phyloP scores from a whole-genome alignment of 2,797 vertebrate genomes.

The Apogon hyalosoma region DNA sequence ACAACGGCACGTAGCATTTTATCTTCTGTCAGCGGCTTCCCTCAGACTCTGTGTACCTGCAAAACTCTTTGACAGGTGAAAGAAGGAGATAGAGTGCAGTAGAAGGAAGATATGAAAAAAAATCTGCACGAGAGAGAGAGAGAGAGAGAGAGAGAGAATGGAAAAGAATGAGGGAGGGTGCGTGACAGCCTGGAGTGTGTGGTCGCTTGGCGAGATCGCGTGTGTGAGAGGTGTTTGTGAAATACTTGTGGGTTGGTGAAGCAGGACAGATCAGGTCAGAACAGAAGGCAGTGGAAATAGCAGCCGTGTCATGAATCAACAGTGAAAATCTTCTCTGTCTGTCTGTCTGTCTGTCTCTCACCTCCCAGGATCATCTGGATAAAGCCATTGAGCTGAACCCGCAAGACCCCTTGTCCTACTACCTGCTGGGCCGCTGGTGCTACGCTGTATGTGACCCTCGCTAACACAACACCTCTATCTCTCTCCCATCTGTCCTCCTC shows the following conservation, averaged over 20 bases:
- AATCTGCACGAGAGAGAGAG: conserved; percentile 22
- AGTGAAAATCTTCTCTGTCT: conserved; percentile 58
- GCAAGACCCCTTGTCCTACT: conserved; percentile 93
- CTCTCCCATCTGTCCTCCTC: conserved; percentile 24
- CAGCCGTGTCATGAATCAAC: conserved; percentile 65
- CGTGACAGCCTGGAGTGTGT: conserved; percentile 48
- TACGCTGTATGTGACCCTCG: conserved; percentile 89
- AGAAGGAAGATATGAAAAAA: conserved; percentile 28
- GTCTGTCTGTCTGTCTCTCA: conserved; percentile 26
- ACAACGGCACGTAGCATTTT: conserved; percentile 69
- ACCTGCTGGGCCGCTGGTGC: conserved; percentile 97
- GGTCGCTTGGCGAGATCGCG: conserved; percentile 54
- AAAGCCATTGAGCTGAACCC: conserved; percentile 95
- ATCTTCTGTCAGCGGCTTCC: conserved; percentile 74
- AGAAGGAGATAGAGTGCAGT: conserved; percentile 15
- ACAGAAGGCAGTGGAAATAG: conserved; percentile 68
- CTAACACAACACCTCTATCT: conserved; percentile 10
- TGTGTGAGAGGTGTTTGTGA: conserved; percentile 76
- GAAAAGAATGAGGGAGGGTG: conserved; percentile 56
- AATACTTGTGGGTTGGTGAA: conserved; percentile 79
- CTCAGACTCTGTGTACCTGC: conserved; percentile 62
- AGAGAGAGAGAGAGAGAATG: conserved; percentile 43
- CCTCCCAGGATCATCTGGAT: conserved; percentile 92
- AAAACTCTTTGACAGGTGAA: conserved; percentile 71
- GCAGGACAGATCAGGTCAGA: conserved; percentile 76